Evolutionary conservation across 2,113 vertebrate genomes (phyloP), one percentile per base, ranked within the genome.

Genomic region (Hemichromis elongatus): DNA sequence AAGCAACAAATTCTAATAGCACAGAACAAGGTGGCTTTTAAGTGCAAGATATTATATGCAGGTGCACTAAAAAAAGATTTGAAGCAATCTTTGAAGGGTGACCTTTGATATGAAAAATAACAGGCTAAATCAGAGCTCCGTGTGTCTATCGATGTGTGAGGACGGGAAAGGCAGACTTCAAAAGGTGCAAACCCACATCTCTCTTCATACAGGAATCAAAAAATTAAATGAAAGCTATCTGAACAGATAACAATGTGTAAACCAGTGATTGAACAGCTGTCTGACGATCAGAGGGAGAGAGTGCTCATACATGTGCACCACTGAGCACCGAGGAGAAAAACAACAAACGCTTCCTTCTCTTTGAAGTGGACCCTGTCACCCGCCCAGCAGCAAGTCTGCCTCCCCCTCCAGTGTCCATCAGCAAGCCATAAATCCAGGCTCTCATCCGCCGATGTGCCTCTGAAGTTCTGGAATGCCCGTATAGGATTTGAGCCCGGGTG

Each of bases 381-480:
- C 81, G 50, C 33, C 78, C 24, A 28, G 26, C 61, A 33, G 56
- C 35, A 14, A 73, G 37, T 50, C 42, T 73, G 42, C 42, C 77
- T 55, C 6, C 61, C 57, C 80, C 84, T 73, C 57, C 78, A 12
- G 81, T 42, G 90, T 91, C 90, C 88, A 81, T 94, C 94, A 95
- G 89, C 91, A 81, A 91, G 87, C 80, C 92, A 92, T 95, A 95
- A 95, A 95, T 96, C 92, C 83, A 21, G 57, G 53, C 86, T 89
- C 88, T 91, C 93, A 84, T 93, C 92, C 90, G 90, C 91, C 81
- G 75, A 80, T 81, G 86, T 77, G 91, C 85, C 94, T 96, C 93
- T 94, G 94, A 95, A 94, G 93, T 93, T 91, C 80, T 93, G 91
- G 93, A 96, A 95, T 95, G 92, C 81, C 68, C 50, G 63, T 56